phyloP scores from a whole-genome alignment of 2,888 invertebrate species.

The Isotomurus palustris region DNA sequence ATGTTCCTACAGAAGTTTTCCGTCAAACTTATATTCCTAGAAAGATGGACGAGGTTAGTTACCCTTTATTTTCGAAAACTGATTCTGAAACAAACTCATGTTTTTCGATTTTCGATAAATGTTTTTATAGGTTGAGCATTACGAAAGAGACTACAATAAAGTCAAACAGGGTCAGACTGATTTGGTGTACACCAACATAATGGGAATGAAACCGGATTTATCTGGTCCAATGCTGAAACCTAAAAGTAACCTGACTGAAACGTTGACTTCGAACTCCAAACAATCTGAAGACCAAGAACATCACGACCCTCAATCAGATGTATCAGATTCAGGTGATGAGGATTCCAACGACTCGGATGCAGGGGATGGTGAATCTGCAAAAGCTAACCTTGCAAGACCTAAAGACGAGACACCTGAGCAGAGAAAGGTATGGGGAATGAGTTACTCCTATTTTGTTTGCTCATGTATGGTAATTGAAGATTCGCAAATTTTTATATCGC shows the following conservation, averaged over 20 bases:
- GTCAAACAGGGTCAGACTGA: conserved; percentile 70
- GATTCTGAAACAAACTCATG: neutral
- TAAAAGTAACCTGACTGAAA: conserved; percentile 6
- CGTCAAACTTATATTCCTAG: conserved; percentile 91
- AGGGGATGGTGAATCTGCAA: too few species aligned
- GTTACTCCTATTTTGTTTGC: conserved; percentile 8
- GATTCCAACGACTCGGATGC: conserved; percentile 7
- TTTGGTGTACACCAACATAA: conserved; percentile 78
- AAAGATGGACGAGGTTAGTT: conserved; percentile 73
- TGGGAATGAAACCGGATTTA: conserved; percentile 75
- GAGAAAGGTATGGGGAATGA: conserved; percentile 50
- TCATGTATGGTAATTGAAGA: neutral
- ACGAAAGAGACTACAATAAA: conserved; percentile 77
- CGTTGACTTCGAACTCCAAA: neutral
- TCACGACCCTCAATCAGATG: too few species aligned
- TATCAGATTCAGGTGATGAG: conserved; percentile 18
- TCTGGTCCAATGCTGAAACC: conserved; percentile 58
- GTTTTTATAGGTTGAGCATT: conserved; percentile 68
- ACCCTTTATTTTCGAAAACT: neutral
- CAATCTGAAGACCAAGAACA: too few species aligned
- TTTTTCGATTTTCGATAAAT: neutral
- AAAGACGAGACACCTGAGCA: conserved; percentile 53
- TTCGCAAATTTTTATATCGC: neutral
- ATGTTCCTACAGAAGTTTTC: conserved; percentile 83
- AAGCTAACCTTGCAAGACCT: conserved; percentile 47